Evolutionary conservation across 2,797 vertebrate genomes (phyloP).

Genomic region (Hephaestus fuliginosus): DNA sequence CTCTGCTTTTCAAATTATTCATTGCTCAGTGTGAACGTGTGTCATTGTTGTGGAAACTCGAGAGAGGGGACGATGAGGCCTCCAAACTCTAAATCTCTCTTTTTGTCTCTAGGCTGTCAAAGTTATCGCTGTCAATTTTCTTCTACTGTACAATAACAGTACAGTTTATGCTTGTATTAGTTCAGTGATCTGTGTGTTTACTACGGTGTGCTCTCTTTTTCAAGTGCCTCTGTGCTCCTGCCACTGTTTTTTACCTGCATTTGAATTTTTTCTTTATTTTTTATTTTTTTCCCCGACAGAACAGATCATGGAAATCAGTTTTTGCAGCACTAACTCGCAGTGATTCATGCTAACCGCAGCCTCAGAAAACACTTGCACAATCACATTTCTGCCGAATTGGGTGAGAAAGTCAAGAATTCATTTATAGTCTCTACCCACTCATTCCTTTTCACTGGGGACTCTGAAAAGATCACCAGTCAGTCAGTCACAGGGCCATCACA

Average conservation of each 20-base stretch:
- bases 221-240: conserved; percentile 40
- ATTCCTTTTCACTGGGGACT: conserved; percentile 58
- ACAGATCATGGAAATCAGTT: conserved; percentile 50
- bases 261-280: conserved; percentile 53
- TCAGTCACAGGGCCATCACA: conserved; percentile 59
- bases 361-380: conserved; percentile 53
- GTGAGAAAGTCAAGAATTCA: conserved; percentile 60
- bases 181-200: conserved; percentile 57
- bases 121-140: conserved; percentile 68
- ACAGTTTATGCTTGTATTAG: conserved; percentile 60
- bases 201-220: conserved; percentile 37
- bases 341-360: conserved; percentile 48
- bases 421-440: conserved; percentile 66
- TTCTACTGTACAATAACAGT: conserved; percentile 71
- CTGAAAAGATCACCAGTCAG: conserved; percentile 63
- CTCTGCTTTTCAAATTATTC: conserved; percentile 60
- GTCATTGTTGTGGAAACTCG: conserved; percentile 71
- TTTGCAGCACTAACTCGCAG: conserved; percentile 43
- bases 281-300: conserved; percentile 45
- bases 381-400: conserved; percentile 49
- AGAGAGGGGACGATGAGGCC: conserved; percentile 68
- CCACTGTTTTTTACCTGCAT: conserved; percentile 15
- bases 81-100: conserved; percentile 61
- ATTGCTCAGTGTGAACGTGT: conserved; percentile 50
- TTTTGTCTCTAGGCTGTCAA: conserved; percentile 75